Base-by-base conservation (phyloP, 2,797 vertebrate genomes). In the Spizella passerina region DNA sequence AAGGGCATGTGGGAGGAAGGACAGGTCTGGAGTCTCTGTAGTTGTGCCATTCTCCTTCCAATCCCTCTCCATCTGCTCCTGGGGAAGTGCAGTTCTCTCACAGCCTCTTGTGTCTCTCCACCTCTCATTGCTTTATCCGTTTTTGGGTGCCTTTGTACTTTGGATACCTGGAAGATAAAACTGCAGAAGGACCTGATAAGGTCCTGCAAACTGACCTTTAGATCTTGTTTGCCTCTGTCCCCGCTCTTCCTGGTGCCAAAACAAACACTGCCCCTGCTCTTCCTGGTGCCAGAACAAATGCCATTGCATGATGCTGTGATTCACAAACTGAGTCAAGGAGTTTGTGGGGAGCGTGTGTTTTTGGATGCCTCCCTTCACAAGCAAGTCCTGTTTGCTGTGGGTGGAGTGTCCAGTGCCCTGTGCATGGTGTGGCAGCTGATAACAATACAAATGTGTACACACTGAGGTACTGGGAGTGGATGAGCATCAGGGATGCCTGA, bases 151-250 rank as follows among this genome's bases (percentile, higher is more conserved):
- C 32, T 95, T 86, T 78, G 68, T 60, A 39, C 56, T 50, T 90
- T n/a, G 39, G 65, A 30, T 55, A 77, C 12, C 10, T 0, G 0
- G 23, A 69, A 87, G 32, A 49, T 60, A 50, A 85, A 91, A 59
- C 46, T 21, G 0, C 24, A 36, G 46, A 29, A 41, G 7, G 24
- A 78, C 18, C 50, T 11, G 16, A 24, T 29, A 29, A 60, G 9
- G 39, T 71, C 43, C 71, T 85, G 30, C 30, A 89, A 22, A 44
- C 15, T 81, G 88, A 91, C 84, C 60, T 96, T 82, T 93, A 68
- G 65, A 57, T 68, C 57, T 43, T 47, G 68, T 89, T 94, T 93
- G 27, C 43, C 43, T 57, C 50, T 6, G 0, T 61, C 14, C 27
- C 6, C 0, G 1, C 20, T 57, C 55, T 50, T 90, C 30, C 47